These are phyloP conservation scores for Charaxes varanes DNA, from an alignment of 1,140 invertebrate species.

Conservation along the genomic window DNA sequence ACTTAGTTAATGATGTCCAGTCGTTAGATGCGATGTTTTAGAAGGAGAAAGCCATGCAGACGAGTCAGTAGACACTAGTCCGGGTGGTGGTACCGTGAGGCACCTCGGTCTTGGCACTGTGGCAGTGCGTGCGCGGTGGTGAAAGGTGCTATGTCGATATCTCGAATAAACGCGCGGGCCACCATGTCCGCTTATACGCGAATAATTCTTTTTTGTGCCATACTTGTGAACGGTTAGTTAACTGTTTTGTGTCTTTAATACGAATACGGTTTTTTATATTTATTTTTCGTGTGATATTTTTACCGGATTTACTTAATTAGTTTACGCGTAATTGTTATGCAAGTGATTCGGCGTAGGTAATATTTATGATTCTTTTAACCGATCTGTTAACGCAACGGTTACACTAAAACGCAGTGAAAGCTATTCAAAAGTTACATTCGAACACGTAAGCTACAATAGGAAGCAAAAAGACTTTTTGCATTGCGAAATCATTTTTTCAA, in stretches of 20 bases:
- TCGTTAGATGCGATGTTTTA: constrained; percentile 10
- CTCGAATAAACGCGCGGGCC: constrained; percentile 30
- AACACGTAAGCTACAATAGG: constrained; percentile 22
- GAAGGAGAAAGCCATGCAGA: constrained; percentile 57
- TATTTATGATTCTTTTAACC: constrained; percentile 29
- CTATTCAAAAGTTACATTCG: constrained; percentile 32
- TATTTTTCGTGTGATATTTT: constrained; percentile 1
- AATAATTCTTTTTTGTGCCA: constrained; percentile 55
- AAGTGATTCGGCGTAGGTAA: constrained; percentile 40
- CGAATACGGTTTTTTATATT: constrained; percentile 2
- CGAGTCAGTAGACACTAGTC: constrained; percentile 41
- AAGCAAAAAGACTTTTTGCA: constrained; percentile 10
- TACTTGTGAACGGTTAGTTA: constrained; percentile 58
- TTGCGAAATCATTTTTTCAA: constrained; percentile 22
- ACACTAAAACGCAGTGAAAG: constrained; percentile 50
- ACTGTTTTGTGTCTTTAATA: constrained; percentile 20
- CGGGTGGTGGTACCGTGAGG: constrained; percentile 28
- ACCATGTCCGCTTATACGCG: constrained; percentile 41
- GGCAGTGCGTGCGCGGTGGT: constrained; percentile 58
- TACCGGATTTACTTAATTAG: constrained; percentile 6
- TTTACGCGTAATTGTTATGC: constrained; percentile 46
- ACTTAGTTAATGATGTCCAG: neutral
- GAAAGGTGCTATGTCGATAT: constrained; percentile 59
- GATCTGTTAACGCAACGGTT: constrained; percentile 47
- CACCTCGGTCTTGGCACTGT: constrained; percentile 14